Conservation (phyloP, 2,797 vertebrate genomes). For the Crotalus adamanteus region DNA sequence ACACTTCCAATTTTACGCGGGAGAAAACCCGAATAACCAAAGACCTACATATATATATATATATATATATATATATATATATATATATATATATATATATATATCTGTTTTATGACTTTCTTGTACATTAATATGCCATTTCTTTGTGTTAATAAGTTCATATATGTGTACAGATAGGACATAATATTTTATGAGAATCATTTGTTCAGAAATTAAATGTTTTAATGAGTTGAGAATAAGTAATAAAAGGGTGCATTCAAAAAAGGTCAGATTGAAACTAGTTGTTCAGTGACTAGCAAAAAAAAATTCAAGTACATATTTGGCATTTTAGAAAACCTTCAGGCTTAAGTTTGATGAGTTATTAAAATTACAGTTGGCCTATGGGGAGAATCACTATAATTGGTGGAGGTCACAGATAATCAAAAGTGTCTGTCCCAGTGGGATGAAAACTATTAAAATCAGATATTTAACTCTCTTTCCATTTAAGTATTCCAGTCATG, state of each 20-base stretch:
- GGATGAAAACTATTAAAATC: slow-evolving; percentile 86
- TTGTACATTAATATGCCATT: background rate
- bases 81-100: no score
- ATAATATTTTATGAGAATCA: slow-evolving; percentile 13
- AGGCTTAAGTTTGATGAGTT: slow-evolving; percentile 75
- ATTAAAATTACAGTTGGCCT: slow-evolving; percentile 83
- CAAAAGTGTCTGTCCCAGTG: slow-evolving; percentile 82
- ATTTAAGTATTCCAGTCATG: slow-evolving; percentile 65
- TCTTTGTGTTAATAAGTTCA: background rate
- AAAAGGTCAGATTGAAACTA: slow-evolving; percentile 61
- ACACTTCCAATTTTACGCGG: no score
- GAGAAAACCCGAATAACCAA: no score
- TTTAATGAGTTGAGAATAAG: slow-evolving; percentile 45
- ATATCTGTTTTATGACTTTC: background rate
- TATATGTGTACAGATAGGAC: background rate
- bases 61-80: no score
- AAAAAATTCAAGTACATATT: slow-evolving; percentile 57
- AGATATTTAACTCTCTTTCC: slow-evolving; percentile 86
- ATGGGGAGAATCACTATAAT: slow-evolving; percentile 85
- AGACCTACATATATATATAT: no score
- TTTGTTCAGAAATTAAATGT: slow-evolving; percentile 44
- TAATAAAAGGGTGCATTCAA: slow-evolving; percentile 30
- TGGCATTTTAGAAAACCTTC: slow-evolving; percentile 71
- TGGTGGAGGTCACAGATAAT: slow-evolving; percentile 88
- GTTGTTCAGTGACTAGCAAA: slow-evolving; percentile 54